Evolutionary conservation across 2,888 invertebrate genomes (phyloP).

Genomic region (Acleris emargana): DNA sequence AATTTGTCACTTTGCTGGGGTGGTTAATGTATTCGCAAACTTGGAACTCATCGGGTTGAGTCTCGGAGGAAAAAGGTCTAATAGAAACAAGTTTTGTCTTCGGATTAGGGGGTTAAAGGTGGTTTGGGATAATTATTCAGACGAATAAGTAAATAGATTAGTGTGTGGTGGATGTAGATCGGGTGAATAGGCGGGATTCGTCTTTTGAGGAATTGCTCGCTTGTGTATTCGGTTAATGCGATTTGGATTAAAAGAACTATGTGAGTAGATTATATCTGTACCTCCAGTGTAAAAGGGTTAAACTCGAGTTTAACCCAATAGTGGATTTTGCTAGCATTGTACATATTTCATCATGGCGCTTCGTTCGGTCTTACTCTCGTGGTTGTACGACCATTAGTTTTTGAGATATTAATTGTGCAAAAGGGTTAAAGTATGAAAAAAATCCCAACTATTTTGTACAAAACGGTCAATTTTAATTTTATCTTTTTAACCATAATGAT

Average conservation of each 20-base stretch:
- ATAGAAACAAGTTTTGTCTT: slow-evolving; percentile 36
- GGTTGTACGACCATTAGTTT: too few relatives aligned
- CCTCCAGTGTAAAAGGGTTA: too few relatives aligned
- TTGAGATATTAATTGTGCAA: too few relatives aligned
- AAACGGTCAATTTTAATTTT: too few relatives aligned
- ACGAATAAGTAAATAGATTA: slow-evolving; percentile 36
- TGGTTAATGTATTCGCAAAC: slow-evolving; percentile 34
- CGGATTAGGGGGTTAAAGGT: slow-evolving; percentile 33
- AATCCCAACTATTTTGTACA: too few relatives aligned
- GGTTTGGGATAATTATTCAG: slow-evolving; percentile 33
- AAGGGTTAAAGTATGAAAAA: too few relatives aligned
- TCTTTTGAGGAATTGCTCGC: slow-evolving; percentile 7
- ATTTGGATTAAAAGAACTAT: not conserved
- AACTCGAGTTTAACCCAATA: too few relatives aligned
- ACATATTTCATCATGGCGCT: too few relatives aligned
- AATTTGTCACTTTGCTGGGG: slow-evolving; percentile 28
- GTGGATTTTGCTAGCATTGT: too few relatives aligned
- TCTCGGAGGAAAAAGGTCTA: slow-evolving; percentile 35
- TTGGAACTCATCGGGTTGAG: slow-evolving; percentile 33
- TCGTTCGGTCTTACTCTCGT: too few relatives aligned
- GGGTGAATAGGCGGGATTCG: slow-evolving; percentile 19
- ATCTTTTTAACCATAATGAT: too few relatives aligned
- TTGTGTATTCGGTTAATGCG: slow-evolving; percentile 2
- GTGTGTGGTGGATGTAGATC: slow-evolving; percentile 36
- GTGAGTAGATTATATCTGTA: too few relatives aligned